Evolutionary conservation across 2,888 invertebrate species (phyloP).

Genomic region (Pseudoips prasinana): DNA sequence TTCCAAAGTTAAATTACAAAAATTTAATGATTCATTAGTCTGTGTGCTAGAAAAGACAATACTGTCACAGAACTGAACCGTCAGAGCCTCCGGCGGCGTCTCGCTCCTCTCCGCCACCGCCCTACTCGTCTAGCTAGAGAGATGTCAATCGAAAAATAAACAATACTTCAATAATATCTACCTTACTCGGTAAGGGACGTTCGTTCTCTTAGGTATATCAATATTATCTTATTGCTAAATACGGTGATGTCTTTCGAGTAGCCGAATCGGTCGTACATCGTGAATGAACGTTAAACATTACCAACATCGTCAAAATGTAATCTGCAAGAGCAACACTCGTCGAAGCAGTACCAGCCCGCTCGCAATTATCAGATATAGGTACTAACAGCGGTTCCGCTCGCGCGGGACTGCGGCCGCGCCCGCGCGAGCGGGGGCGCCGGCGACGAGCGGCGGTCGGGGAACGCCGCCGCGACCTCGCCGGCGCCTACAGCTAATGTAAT

Average conservation of each 20-base stretch:
- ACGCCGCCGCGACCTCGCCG: constrained; percentile 31
- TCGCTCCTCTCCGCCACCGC: constrained; percentile 28
- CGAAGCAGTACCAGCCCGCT: constrained; percentile 78
- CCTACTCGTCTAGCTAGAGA: constrained; percentile 54
- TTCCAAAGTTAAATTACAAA: constrained; percentile 77
- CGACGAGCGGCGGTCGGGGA: constrained; percentile 38
- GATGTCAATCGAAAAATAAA: constrained; percentile 74
- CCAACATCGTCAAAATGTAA: constrained; percentile 55
- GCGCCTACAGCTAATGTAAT: constrained; percentile 63
- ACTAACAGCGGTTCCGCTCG: constrained; percentile 20
- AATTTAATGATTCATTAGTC: constrained; percentile 63
- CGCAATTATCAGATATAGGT: constrained; percentile 43
- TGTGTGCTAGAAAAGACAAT: constrained; percentile 74
- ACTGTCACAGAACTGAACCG: constrained; percentile 54
- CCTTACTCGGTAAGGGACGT: constrained; percentile 82
- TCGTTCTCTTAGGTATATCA: constrained; percentile 80
- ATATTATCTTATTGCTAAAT: constrained; percentile 78
- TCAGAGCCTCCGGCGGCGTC: constrained; percentile 27
- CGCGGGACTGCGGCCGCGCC: constrained; percentile 12
- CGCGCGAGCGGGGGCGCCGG: constrained; percentile 19
- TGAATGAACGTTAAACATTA: constrained; percentile 47
- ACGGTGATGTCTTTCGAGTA: constrained; percentile 66
- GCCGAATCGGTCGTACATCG: constrained; percentile 65
- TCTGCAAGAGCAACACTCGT: constrained; percentile 65
- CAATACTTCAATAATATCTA: constrained; percentile 73